Percentiles rank a stretch among this genome's conserved stretches.
Evolutionary conservation across 2,113 vertebrate genomes (phyloP).

Genomic region (Bagarius yarrelli): DNA sequence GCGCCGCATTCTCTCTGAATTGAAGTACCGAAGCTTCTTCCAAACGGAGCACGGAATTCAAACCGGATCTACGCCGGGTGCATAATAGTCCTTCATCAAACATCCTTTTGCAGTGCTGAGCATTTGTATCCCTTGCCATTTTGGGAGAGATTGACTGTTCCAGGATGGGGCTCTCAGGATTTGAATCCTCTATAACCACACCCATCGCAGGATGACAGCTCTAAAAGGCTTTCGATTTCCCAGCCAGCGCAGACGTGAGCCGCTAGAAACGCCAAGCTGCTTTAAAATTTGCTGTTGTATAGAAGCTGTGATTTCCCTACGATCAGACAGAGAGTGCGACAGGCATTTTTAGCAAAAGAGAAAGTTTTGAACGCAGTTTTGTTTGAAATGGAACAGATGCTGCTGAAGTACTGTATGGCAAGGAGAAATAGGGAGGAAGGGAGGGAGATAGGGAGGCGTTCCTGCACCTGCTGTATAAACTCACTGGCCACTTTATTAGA

Average conservation of each 20-base stretch:
- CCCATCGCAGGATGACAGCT: constrained; percentile 9
- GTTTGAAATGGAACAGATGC: not conserved
- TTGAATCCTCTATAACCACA: not conserved
- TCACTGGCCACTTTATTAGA: too few relatives aligned
- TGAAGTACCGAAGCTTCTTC: constrained; percentile 4
- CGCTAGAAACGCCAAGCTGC: not conserved
- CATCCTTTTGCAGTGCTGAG: not conserved
- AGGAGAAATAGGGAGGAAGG: too few relatives aligned
- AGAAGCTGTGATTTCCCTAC: not conserved
- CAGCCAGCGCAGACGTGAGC: not conserved
- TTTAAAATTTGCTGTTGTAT: not conserved
- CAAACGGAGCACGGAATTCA: not conserved
- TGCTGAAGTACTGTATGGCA: too few relatives aligned
- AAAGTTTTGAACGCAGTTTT: not conserved
- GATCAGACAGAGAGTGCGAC: not conserved
- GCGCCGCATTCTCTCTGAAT: not conserved
- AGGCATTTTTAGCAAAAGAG: not conserved
- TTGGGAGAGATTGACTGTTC: constrained; percentile 18
- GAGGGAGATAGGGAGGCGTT: too few relatives aligned
- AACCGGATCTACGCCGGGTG: not conserved
- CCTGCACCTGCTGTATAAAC: too few relatives aligned
- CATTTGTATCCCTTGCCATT: not conserved
- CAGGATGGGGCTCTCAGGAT: constrained; percentile 5
- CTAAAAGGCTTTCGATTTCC: constrained; percentile 6
- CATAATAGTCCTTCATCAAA: constrained; percentile 22